Base-by-base conservation (phyloP, 2,113 vertebrate genomes). In the Thymallus thymallus region DNA sequence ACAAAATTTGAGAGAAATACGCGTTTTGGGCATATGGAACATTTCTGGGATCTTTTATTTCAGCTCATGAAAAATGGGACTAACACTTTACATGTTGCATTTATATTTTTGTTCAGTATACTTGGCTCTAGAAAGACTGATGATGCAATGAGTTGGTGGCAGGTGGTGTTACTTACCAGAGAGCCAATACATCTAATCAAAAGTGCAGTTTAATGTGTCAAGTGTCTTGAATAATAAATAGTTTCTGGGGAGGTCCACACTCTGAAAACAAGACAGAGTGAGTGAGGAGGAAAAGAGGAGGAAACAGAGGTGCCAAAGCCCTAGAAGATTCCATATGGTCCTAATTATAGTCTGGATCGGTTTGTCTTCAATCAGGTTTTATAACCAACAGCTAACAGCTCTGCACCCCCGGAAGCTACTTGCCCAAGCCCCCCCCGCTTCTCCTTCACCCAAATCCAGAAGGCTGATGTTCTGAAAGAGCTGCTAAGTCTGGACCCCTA, bases 301-400 rank as follows among this genome's bases (percentile, higher is more conserved):
- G 32, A 1, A 35, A 35, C 32, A 69, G 26, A 69, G 26, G 75
- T 24, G n/a, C 58, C 62, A 32, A 83, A 82, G 16, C 65, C 76
- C 78, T 74, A 72, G 66, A 74, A 75, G 68, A 71, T 46, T 70
- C 64, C 87, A 91, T 87, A 81, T 91, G 87, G 73, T 85, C 88
- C 63, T 72, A 55, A 76, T 92, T 89, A 86, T 9, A 68, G 68
- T 55, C 48, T 84, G 80, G 77, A 76, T 51, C 45, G 65, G 76
- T 68, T 68, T 9, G 26, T 62, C 61, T 64, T n/a, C 3, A 65
- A 9, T 32, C 61, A 84, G 72, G 55, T 69, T 16, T 56, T 69
- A 48, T 76, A 67, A 77, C n/a, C n/a, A n/a, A n/a, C n/a, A n/a
- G n/a, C n/a, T n/a, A n/a, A n/a, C n/a, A n/a, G n/a, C n/a, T n/a